Conservation (phyloP, 2,797 vertebrate genomes). For the Sebastes wilsoni region DNA sequence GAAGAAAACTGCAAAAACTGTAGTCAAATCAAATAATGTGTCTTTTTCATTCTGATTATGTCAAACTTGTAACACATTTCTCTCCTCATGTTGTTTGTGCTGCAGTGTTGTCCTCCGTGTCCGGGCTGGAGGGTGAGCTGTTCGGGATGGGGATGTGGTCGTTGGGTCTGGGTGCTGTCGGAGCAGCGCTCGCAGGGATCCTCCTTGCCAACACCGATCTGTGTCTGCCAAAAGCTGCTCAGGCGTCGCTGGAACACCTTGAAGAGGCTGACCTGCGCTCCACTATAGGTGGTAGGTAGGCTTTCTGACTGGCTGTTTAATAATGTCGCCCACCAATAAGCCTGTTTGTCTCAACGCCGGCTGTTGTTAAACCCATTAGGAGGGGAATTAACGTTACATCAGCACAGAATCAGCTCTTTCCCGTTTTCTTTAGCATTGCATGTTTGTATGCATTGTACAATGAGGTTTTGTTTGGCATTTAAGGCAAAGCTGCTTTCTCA, state of each 20-base stretch:
- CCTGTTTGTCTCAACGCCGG: neutral
- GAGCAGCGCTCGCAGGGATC: slow-evolving; percentile 89
- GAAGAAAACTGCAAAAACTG: neutral
- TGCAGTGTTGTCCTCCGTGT: slow-evolving; percentile 70
- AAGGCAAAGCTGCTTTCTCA: slow-evolving; percentile 47
- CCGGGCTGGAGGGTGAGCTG: slow-evolving; percentile 75
- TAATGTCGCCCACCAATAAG: neutral
- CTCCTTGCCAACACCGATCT: slow-evolving; percentile 94
- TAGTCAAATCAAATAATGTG: neutral
- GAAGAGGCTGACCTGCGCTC: slow-evolving; percentile 87
- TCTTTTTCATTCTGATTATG: neutral
- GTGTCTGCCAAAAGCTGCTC: slow-evolving; percentile 86
- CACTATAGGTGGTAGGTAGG: slow-evolving; percentile 80
- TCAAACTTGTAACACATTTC: neutral
- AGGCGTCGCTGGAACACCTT: slow-evolving; percentile 85
- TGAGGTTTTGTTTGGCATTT: slow-evolving; percentile 22
- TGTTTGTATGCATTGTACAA: slow-evolving; percentile 26
- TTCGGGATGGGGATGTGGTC: slow-evolving; percentile 91
- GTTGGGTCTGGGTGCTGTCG: slow-evolving; percentile 89
- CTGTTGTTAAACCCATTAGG: slow-evolving; percentile 1
- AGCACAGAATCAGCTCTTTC: neutral
- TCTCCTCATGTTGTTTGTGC: slow-evolving; percentile 14
- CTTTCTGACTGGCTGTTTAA: neutral
- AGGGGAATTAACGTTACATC: slow-evolving; percentile 14
- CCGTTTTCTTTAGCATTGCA: neutral